Evolutionary conservation across 2,797 vertebrate species (phyloP), one percentile per base, ranked within the genome.

Genomic region (Chanos chanos): DNA sequence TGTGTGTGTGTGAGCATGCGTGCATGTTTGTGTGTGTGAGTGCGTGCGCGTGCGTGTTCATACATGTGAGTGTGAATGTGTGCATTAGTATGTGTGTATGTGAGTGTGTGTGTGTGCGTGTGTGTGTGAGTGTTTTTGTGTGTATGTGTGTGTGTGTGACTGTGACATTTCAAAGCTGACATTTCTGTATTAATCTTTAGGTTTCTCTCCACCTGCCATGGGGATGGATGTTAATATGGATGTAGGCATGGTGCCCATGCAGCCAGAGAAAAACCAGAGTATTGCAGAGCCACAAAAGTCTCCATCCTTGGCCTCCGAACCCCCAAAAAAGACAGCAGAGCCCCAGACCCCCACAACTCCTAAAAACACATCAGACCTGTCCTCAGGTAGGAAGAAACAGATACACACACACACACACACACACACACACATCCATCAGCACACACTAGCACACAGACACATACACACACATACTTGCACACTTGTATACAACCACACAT

Each of bases 361-460:
- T 28, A 77, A 74, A 59, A 85, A 75, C 75, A 74, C 77, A 24
- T 25, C 55, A 71, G 85, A 84, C 30, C 48, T 76, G 28, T 63
- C 81, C 49, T 54, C 78, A 84, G 86, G 89, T 90, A n/a, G n/a
- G n/a, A 45, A 36, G 13, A 45, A 16, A 24, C 30, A 40, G 9
- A 36, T 15, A 21, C 5, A 61, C 44, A 51, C 7, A 24, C 8
- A 7, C 21, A 45, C 9, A 44, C 19, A 58, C 16, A 39, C 5
- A 5, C 1, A 55, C 1, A 25, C 24, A 16, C 37, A 13, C 7
- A 31, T n/a, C 41, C 6, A 5, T 12, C 25, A 16, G 18, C 27
- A 65, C 25, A 34, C 27, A 36, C 6, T 36, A 10, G n/a, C 8
- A 13, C 2, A 24, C n/a, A 5, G 45, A 28, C 7, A 1, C 19